A percentile compares a stretch with the other conserved stretches of the same genome.
Conservation (phyloP, 2,888 invertebrate genomes). For the Shargacucullia verbasci region DNA sequence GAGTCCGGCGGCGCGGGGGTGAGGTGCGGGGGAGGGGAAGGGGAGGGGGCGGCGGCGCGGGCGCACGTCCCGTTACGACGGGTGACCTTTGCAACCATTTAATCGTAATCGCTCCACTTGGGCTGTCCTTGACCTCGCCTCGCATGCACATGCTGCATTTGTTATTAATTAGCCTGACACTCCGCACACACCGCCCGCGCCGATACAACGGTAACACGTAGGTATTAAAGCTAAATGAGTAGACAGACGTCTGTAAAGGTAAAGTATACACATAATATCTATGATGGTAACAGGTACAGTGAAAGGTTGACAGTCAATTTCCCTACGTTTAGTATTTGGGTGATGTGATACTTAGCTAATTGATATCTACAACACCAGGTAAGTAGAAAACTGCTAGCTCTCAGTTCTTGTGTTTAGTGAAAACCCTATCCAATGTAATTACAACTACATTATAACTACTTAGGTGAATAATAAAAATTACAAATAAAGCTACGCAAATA, state of each 20-base stretch:
- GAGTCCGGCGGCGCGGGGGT: slow-evolving; percentile 11
- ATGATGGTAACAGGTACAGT: slow-evolving; percentile 15
- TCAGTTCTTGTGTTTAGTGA: no score
- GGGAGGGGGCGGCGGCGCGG: slow-evolving; percentile 30
- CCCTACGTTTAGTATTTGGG: not conserved
- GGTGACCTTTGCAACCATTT: slow-evolving; percentile 60
- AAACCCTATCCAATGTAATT: no score
- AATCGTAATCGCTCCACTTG: slow-evolving; percentile 51
- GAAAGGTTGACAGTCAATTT: slow-evolving; percentile 7
- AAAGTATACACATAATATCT: slow-evolving; percentile 7
- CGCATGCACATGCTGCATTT: slow-evolving; percentile 47
- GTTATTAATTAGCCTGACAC: slow-evolving; percentile 33
- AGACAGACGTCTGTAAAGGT: not conserved
- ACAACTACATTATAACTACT: no score
- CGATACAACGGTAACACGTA: slow-evolving; percentile 5
- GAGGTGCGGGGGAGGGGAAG: slow-evolving; percentile 35
- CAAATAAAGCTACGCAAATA: no score
- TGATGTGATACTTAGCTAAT: not conserved
- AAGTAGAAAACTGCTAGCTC: no score
- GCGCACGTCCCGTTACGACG: slow-evolving; percentile 60
- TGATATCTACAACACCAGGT: not conserved
- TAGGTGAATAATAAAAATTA: no score
- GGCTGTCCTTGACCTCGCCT: slow-evolving; percentile 61
- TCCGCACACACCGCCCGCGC: slow-evolving; percentile 21
- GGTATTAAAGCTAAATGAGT: slow-evolving; percentile 17